Evolutionary conservation across 2,113 vertebrate species (phyloP).

Genomic region (Cricetomys ansorgei): DNA sequence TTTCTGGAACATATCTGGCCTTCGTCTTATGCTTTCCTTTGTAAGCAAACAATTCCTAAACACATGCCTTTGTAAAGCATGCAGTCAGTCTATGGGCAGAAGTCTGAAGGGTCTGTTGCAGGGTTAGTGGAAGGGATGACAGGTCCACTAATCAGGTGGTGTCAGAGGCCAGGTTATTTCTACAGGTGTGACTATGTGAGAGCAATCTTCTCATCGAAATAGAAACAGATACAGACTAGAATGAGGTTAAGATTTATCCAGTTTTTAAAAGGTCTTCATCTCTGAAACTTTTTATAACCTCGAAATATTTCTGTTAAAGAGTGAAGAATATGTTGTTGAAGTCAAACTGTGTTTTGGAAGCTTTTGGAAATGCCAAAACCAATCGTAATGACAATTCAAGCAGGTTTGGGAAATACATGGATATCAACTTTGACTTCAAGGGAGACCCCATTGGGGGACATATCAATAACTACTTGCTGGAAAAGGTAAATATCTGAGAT

Average conservation of each 20-base stretch:
- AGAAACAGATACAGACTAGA: background rate
- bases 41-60: background rate
- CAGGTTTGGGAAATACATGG: slow-evolving; percentile 99
- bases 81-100: background rate
- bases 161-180: background rate
- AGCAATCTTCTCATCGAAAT: background rate
- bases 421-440: slow-evolving; percentile 99
- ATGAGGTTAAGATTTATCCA: background rate
- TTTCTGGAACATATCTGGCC: background rate
- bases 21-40: background rate
- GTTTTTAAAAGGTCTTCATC: background rate
- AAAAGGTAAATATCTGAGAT: slow-evolving; percentile 91
- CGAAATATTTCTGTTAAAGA: slow-evolving; percentile 82
- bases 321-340: slow-evolving; percentile 99
- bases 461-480: slow-evolving; percentile 98
- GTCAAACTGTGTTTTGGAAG: slow-evolving; percentile 98
- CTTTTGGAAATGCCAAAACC: slow-evolving; percentile 99
- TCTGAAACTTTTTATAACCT: slow-evolving; percentile 34
- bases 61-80: background rate
- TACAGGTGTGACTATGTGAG: background rate
- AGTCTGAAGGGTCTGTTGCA: background rate
- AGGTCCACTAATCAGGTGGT: background rate
- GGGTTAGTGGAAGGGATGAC: background rate
- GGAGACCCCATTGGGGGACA: slow-evolving; percentile 98
- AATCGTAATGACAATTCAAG: slow-evolving; percentile 99